phyloP scores from a whole-genome alignment of 1,140 invertebrate species.

The Probaryconus sp. region DNA sequence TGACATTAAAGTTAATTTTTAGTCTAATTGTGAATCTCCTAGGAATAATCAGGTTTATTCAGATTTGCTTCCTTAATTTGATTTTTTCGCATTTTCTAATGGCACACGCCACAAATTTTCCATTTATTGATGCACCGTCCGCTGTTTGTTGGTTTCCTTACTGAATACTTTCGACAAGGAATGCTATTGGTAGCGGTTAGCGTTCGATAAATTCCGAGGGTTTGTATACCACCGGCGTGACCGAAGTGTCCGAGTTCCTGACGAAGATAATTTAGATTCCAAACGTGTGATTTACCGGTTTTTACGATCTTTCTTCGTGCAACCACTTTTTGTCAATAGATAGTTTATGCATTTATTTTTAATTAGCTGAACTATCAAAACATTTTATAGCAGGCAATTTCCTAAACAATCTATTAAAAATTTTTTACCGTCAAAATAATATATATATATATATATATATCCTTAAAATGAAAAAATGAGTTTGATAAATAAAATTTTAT shows the following conservation, averaged over 20 bases:
- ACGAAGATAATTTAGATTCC: constrained; percentile 71
- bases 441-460: too few relatives aligned
- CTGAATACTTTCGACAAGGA: constrained; percentile 66
- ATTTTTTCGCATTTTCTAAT: too few relatives aligned
- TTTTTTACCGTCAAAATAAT: too few relatives aligned
- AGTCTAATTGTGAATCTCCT: too few relatives aligned
- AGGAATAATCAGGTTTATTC: too few relatives aligned
- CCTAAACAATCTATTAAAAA: too few relatives aligned
- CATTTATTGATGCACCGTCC: constrained; percentile 1
- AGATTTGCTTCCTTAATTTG: too few relatives aligned
- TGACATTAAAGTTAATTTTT: too few relatives aligned
- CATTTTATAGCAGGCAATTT: neutral
- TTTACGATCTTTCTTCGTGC: constrained; percentile 53
- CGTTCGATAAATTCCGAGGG: constrained; percentile 69
- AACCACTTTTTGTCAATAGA: constrained; percentile 41
- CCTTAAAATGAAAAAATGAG: too few relatives aligned
- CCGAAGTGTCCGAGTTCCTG: constrained; percentile 67
- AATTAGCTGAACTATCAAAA: neutral
- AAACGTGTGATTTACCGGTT: constrained; percentile 68
- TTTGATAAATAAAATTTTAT: too few relatives aligned
- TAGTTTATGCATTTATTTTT: constrained; percentile 5
- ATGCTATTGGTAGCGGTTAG: constrained; percentile 64
- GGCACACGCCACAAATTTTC: too few relatives aligned
- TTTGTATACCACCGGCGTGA: constrained; percentile 47
- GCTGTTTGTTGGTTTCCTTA: constrained; percentile 47